A percentile compares a stretch with the other conserved stretches of the same genome.
Conservation (phyloP, 2,888 invertebrate species). For the Macrosoma leucophasiata region DNA sequence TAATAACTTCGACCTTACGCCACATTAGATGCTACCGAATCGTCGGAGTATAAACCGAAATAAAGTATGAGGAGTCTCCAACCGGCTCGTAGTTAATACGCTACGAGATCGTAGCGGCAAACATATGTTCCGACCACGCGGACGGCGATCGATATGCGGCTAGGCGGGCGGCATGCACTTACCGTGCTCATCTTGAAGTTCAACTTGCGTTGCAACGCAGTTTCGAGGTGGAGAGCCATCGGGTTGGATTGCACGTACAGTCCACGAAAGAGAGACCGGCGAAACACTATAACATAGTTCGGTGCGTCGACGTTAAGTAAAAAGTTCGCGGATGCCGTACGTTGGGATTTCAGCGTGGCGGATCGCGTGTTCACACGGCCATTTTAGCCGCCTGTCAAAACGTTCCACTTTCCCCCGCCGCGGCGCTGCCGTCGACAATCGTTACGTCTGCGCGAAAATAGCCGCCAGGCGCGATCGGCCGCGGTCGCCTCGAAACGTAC, state of each 20-base stretch:
- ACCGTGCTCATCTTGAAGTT: conserved; percentile 75
- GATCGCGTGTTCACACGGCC: conserved; percentile 71
- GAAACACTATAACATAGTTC: conserved; percentile 63
- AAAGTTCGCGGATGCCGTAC: conserved; percentile 60
- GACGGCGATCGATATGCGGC: conserved; percentile 59
- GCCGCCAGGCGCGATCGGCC: conserved; percentile 26
- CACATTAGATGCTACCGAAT: no score
- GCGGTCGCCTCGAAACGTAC: conserved; percentile 29
- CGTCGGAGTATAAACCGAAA: no score
- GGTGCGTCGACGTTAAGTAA: conserved; percentile 48
- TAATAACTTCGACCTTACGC: conserved; percentile 31
- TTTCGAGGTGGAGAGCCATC: conserved; percentile 71
- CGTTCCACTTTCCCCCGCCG: conserved; percentile 46
- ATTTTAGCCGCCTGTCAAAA: conserved; percentile 69
- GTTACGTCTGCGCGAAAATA: conserved; percentile 67
- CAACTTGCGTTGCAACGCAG: conserved; percentile 70
- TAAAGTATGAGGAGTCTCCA: conserved; percentile 29
- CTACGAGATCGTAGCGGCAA: conserved; percentile 40
- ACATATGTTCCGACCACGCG: conserved; percentile 69
- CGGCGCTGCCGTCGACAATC: conserved; percentile 51
- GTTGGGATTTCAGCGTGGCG: conserved; percentile 56
- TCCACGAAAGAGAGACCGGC: conserved; percentile 37
- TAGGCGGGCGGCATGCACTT: conserved; percentile 57
- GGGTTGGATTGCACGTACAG: conserved; percentile 35
- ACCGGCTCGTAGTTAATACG: conserved; percentile 34